Percentiles rank a stretch among this genome's conserved stretches.
These are phyloP conservation scores for Xenotilapia leptura DNA, from an alignment of 2,113 vertebrate genomes.

Conservation along the genomic window DNA sequence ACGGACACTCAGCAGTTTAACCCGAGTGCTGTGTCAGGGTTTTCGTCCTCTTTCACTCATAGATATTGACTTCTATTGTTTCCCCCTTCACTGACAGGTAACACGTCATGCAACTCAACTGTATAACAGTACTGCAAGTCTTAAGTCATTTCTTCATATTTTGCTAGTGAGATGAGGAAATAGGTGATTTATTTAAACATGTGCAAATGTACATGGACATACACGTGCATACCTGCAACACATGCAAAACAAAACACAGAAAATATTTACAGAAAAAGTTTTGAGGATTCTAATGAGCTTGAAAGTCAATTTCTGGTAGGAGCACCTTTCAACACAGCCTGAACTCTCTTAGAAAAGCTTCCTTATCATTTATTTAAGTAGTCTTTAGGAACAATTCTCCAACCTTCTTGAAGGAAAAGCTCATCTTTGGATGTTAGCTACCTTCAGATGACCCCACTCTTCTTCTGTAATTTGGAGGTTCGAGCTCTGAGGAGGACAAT, in stretches of 20 bases:
- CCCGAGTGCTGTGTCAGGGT: background rate
- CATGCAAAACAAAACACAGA: background rate
- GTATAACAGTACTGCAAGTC: background rate
- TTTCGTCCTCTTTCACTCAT: background rate
- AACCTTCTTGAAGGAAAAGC: background rate
- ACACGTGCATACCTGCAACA: background rate
- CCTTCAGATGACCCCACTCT: background rate
- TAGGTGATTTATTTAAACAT: background rate
- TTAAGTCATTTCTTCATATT: background rate
- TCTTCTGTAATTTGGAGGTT: background rate
- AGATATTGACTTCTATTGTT: background rate
- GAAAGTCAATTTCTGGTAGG: background rate
- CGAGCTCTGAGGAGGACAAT: background rate
- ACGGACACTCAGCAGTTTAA: background rate
- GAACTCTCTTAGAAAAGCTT: background rate
- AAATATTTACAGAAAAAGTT: background rate
- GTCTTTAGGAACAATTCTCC: background rate
- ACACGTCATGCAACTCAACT: background rate
- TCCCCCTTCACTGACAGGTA: background rate
- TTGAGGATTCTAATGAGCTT: background rate
- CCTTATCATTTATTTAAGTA: background rate
- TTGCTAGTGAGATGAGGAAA: background rate
- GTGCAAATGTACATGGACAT: rapidly evolving
- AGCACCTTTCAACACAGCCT: background rate
- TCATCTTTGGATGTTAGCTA: background rate